These are phyloP conservation scores for Rhinogobio ventralis DNA, from an alignment of 2,797 vertebrate species.

Conservation along the genomic window DNA sequence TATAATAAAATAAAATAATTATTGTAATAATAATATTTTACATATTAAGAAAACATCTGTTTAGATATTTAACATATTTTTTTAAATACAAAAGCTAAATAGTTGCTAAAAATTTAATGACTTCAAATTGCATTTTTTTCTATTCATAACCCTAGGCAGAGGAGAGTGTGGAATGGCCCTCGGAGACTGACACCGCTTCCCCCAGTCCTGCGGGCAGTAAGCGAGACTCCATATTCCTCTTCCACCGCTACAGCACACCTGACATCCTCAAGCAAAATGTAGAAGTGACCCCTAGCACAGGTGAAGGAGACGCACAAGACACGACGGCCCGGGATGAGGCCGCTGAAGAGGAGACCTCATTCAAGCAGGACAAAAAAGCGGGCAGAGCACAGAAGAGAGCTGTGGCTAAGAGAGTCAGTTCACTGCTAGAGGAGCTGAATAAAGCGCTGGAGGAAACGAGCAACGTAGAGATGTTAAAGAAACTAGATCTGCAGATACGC, in stretches of 20 bases:
- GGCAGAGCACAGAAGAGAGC: constrained; percentile 62
- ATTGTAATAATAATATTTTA: neutral
- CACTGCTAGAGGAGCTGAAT: constrained; percentile 79
- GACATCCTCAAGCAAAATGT: constrained; percentile 77
- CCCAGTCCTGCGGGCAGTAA: constrained; percentile 58
- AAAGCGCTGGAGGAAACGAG: constrained; percentile 64
- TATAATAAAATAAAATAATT: neutral
- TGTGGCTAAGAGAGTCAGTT: constrained; percentile 63
- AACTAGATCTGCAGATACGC: constrained; percentile 79
- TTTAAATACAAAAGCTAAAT: neutral
- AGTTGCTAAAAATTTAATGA: neutral
- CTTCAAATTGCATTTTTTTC: constrained; percentile 18
- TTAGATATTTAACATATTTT: neutral
- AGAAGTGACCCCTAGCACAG: constrained; percentile 48
- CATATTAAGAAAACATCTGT: neutral
- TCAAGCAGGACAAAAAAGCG: constrained; percentile 60
- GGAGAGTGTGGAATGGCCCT: constrained; percentile 60
- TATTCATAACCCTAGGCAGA: constrained; percentile 47
- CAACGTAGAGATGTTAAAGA: constrained; percentile 69
- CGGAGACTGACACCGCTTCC: constrained; percentile 40
- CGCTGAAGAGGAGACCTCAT: fast-evolving
- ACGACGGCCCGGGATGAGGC: neutral
- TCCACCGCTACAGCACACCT: constrained; percentile 75
- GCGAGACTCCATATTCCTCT: constrained; percentile 53
- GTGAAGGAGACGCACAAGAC: constrained; percentile 27